phyloP scores from a whole-genome alignment of 1,140 invertebrate species.

The Cryptotermes secundus region DNA sequence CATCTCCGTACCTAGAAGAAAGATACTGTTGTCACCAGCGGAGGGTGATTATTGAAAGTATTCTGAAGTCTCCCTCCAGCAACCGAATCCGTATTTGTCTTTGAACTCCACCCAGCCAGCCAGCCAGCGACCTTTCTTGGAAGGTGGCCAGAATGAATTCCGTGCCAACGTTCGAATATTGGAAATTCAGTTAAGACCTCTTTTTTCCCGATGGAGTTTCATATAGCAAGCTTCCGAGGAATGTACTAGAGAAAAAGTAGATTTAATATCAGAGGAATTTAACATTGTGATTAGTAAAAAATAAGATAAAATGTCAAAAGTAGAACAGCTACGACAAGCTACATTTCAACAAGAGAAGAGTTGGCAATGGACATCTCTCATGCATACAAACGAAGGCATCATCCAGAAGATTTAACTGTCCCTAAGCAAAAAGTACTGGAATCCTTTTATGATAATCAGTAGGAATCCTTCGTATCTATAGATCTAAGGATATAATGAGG shows the following conservation, averaged over 20 bases:
- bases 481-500: no score
- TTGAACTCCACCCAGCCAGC: no score
- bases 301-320: not conserved
- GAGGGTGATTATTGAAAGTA: constrained; percentile 3
- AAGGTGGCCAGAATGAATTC: not conserved
- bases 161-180: not conserved
- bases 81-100: not conserved
- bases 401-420: no score
- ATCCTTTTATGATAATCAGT: no score
- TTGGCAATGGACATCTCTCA: not conserved
- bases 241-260: not conserved
- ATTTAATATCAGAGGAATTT: constrained; percentile 4
- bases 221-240: not conserved
- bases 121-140: not conserved
- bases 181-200: constrained; percentile 19
- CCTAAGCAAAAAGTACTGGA: no score
- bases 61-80: not conserved
- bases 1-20: no score
- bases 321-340: not conserved
- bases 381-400: no score
- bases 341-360: not conserved
- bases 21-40: not conserved
- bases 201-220: not conserved
- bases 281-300: not conserved
- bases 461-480: no score